Base-by-base conservation (phyloP, 2,113 vertebrate species). In the Piaya cayana region DNA sequence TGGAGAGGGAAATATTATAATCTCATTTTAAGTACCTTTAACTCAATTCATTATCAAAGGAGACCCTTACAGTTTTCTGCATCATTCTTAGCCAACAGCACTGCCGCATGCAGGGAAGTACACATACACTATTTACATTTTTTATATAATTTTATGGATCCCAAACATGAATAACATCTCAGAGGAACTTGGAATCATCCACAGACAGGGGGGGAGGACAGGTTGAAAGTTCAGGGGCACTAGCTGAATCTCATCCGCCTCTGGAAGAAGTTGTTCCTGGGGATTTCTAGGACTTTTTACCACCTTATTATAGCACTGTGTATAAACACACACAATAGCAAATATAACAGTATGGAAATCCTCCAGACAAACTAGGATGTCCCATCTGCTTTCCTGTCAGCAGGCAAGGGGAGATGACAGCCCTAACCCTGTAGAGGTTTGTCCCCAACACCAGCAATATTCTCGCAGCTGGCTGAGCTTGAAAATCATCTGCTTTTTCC, bases 1-100 rank as follows among this genome's bases (percentile, higher is more conserved):
- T 99, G 83, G 52, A 93, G 52, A 94, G 27, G 84, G 26, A 97
- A 91, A 93, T 11, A 42, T 82, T 56, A 63, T 27, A 36, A 8
- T 75, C 17, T 62, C 27, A 89, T 4, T 37, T 71, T 53, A 90
- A 91, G 5, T 32, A 79, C 18, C 5, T 45, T 22, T 27, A 78
- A n/a, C 49, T 65, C 3, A 1, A 32, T 37, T 75, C 1, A 36
- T 42, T 45, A 18, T 43, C 22, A 79, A 43, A 76, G 45, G 52
- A 65, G n/a, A 70, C 22, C 26, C 69, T 50, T 27, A 18, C 45
- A 62, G n/a, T 50, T 84, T 36, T 11, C 32, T 70, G 52, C 60
- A 71, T 37, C 0, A 0, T 37, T 79, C 29, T 56, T 37, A 71
- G 29, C 16, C 62, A 47, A 23, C 6, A 53, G 23, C 4, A 20